phyloP scores from a whole-genome alignment of 2,797 vertebrate genomes.

The Notolabrus celidotus region DNA sequence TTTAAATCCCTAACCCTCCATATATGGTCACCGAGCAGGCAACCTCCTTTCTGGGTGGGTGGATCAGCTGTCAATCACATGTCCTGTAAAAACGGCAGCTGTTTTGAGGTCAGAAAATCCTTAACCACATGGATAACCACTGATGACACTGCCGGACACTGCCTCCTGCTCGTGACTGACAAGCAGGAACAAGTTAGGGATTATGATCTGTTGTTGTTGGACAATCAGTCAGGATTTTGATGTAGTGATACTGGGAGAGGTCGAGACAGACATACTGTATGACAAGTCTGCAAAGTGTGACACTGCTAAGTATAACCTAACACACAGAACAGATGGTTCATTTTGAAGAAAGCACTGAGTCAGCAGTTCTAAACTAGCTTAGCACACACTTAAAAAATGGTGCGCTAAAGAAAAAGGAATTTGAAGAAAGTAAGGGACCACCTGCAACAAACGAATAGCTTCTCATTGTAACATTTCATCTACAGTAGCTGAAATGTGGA shows the following conservation, averaged over 20 bases:
- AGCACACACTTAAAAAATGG: background rate
- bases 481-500: no score
- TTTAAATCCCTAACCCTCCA: constrained; percentile 22
- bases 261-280: background rate
- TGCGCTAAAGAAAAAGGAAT: background rate
- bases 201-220: background rate
- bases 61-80: constrained; percentile 51
- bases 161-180: constrained; percentile 43
- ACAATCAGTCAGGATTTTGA: background rate
- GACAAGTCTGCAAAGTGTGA: background rate
- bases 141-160: background rate
- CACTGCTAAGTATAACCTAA: background rate
- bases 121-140: constrained; percentile 19
- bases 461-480: background rate
- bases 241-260: constrained; percentile 7
- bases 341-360: background rate
- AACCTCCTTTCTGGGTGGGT: constrained; percentile 8
- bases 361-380: background rate
- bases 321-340: constrained; percentile 54
- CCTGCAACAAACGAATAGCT: background rate
- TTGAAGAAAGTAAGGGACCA: background rate
- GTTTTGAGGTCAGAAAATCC: constrained; percentile 19
- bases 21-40: constrained; percentile 34
- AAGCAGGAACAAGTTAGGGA: constrained; percentile 26
- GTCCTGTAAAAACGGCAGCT: constrained; percentile 37